Evolutionary conservation across 2,113 vertebrate species (phyloP).

Genomic region (Vimba vimba): DNA sequence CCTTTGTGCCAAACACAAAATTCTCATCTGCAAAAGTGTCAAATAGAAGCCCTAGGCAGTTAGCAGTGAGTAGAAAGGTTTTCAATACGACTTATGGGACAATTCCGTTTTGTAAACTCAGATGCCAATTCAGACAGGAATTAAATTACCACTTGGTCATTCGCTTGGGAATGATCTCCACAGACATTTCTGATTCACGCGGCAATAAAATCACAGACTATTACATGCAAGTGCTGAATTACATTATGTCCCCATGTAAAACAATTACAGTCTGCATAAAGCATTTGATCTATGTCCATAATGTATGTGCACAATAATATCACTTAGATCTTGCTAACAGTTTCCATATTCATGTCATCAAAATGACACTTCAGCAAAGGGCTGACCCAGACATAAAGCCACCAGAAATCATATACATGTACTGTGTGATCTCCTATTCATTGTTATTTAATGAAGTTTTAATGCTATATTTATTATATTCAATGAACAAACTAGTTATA

Average conservation of each 20-base stretch:
- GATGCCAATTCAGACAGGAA: background rate
- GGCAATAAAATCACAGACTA: background rate
- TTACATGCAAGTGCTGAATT: background rate
- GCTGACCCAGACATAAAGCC: background rate
- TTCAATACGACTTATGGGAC: background rate
- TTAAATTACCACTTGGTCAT: background rate
- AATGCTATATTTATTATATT: background rate
- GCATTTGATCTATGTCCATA: background rate
- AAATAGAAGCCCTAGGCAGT: background rate
- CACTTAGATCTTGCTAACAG: background rate
- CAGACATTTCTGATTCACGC: background rate
- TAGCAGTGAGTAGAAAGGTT: background rate
- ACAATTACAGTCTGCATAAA: background rate
- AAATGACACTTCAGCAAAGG: background rate
- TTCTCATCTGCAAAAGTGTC: background rate
- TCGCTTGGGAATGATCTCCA: background rate
- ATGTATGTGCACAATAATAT: background rate
- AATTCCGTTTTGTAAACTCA: background rate
- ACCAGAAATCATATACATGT: background rate
- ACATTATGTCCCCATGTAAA: background rate
- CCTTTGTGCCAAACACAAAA: background rate
- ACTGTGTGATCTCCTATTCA: background rate
- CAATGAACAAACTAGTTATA: background rate
- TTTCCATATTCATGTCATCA: background rate
- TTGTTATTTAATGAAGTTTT: background rate